A percentile compares a stretch with the other conserved stretches of the same genome.
Conservation (phyloP, 2,113 vertebrate genomes). For the Petaurus breviceps region DNA sequence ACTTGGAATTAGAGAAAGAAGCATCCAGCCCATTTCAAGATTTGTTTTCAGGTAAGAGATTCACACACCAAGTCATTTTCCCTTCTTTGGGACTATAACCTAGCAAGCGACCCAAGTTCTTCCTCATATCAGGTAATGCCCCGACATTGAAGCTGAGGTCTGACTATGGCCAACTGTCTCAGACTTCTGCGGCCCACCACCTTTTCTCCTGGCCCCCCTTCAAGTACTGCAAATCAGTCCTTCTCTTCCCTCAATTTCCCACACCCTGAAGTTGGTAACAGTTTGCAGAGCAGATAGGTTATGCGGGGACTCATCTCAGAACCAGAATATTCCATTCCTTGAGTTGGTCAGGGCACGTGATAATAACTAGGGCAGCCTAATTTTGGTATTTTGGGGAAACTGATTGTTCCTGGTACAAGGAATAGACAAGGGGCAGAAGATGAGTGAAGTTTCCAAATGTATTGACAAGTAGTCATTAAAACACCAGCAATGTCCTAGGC, state of each 20-base stretch:
- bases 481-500: neutral
- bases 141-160: neutral
- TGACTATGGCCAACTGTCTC: neutral
- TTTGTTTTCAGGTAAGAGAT: conserved; percentile 89
- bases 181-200: neutral
- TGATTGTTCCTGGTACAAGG: too few species aligned
- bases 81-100: neutral
- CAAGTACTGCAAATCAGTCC: neutral
- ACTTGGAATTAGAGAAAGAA: conserved; percentile 87
- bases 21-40: conserved; percentile 86
- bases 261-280: neutral
- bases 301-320: neutral
- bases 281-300: neutral
- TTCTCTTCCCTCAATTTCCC: neutral
- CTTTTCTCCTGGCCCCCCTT: neutral
- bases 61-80: conserved; percentile 13
- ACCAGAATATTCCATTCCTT: neutral
- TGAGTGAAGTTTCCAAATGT: neutral
- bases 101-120: neutral
- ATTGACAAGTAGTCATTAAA: neutral
- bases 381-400: neutral
- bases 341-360: neutral
- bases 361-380: neutral
- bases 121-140: neutral
- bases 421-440: neutral